Conservation (phyloP, 2,888 invertebrate species). For the Eremobia ochroleuca region DNA sequence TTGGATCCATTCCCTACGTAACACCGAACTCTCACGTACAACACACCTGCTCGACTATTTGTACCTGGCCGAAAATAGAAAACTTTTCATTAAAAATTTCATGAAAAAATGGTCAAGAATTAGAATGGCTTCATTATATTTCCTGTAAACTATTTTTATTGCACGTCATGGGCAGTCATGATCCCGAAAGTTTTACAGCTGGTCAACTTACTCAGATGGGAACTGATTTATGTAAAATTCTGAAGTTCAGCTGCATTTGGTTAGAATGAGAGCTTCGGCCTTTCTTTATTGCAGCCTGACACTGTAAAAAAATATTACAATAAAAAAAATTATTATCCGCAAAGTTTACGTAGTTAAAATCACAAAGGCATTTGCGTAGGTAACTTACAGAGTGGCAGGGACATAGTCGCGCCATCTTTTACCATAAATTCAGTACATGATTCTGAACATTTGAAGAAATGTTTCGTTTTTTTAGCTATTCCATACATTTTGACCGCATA, state of each 20-base stretch:
- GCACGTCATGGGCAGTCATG: background rate
- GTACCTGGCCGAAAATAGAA: conserved; percentile 56
- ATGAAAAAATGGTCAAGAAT: conserved; percentile 17
- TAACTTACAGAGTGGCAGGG: background rate
- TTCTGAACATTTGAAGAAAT: background rate
- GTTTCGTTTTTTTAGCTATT: background rate
- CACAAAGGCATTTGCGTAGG: background rate
- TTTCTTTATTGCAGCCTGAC: background rate
- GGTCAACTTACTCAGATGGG: background rate
- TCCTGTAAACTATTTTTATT: background rate
- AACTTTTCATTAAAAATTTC: conserved; percentile 46
- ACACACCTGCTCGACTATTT: conserved; percentile 64
- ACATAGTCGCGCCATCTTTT: too few relatives aligned
- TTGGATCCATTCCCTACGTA: conserved; percentile 57
- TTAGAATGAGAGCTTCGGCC: background rate
- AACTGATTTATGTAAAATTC: background rate
- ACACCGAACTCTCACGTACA: conserved; percentile 47
- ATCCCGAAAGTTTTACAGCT: conserved; percentile 1
- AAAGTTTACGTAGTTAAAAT: background rate
- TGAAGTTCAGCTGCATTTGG: background rate
- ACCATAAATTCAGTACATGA: background rate
- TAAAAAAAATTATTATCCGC: background rate
- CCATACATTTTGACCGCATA: background rate
- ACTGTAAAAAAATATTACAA: background rate
- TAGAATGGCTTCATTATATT: conserved; percentile 4